Conservation (phyloP, 2,113 vertebrate genomes). For the Panurus biarmicus region DNA sequence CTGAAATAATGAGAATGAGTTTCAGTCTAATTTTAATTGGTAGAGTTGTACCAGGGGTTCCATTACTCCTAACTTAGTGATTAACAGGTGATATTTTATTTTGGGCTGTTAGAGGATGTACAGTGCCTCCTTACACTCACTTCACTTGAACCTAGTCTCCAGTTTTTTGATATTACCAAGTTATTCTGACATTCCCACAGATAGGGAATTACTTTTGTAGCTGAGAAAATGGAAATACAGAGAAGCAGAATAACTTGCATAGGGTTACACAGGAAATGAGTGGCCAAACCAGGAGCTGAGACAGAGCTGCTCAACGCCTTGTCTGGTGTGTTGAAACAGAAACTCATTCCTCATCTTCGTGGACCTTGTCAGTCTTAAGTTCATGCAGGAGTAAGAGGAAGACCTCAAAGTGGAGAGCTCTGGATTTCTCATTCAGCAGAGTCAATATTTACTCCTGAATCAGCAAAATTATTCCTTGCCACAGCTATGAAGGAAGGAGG, state of each 20-base stretch:
- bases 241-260: neutral
- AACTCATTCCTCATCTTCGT: neutral
- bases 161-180: neutral
- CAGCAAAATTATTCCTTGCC: neutral
- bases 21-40: neutral
- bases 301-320: neutral
- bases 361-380: neutral
- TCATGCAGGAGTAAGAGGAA: neutral
- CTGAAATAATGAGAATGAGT: neutral
- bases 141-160: neutral
- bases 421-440: neutral
- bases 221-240: neutral
- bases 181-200: neutral
- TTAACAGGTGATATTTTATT: neutral
- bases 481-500: neutral
- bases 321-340: neutral
- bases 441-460: neutral
- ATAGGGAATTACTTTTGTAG: neutral
- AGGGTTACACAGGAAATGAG: neutral
- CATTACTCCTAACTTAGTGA: neutral
- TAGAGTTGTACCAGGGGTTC: neutral
- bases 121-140: neutral
- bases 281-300: neutral
- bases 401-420: neutral
- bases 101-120: neutral